A percentile compares a stretch with the other conserved stretches of the same genome.
These are phyloP conservation scores for Apodemus sylvaticus DNA, from an alignment of 2,113 vertebrate species.

Conservation along the genomic window DNA sequence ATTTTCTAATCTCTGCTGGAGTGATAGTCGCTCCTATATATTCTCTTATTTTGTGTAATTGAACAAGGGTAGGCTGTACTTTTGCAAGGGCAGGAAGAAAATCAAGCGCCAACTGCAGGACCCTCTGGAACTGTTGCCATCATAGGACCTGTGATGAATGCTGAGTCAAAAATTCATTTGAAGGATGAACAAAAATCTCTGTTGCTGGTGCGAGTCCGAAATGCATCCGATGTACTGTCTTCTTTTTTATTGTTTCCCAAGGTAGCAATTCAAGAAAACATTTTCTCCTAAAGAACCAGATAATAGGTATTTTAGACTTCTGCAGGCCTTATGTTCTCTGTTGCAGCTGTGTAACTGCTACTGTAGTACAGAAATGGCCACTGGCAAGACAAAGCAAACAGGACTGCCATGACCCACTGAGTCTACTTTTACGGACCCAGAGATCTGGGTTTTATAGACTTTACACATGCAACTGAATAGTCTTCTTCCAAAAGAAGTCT, in stretches of 20 bases:
- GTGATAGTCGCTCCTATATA: neutral
- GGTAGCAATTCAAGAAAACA: neutral
- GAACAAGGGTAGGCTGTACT: neutral
- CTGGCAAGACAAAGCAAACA: neutral
- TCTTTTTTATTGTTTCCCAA: neutral
- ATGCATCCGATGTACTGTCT: neutral
- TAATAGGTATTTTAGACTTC: neutral
- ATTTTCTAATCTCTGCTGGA: neutral
- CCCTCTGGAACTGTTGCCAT: neutral
- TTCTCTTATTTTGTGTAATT: neutral
- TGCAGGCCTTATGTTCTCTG: neutral
- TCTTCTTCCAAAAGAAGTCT: neutral
- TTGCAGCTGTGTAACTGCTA: neutral
- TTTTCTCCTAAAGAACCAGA: neutral
- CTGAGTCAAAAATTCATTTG: too few relatives aligned
- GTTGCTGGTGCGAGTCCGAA: neutral
- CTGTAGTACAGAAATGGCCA: neutral
- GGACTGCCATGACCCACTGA: neutral
- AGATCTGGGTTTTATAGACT: conserved; percentile 17
- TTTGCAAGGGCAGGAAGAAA: neutral
- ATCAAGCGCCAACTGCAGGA: neutral
- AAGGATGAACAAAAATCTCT: neutral
- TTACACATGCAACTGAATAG: neutral
- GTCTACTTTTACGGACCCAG: neutral
- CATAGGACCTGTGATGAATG: neutral